Evolutionary conservation across 1,140 invertebrate species (phyloP).

Genomic region (Pogonomyrmex californicus): DNA sequence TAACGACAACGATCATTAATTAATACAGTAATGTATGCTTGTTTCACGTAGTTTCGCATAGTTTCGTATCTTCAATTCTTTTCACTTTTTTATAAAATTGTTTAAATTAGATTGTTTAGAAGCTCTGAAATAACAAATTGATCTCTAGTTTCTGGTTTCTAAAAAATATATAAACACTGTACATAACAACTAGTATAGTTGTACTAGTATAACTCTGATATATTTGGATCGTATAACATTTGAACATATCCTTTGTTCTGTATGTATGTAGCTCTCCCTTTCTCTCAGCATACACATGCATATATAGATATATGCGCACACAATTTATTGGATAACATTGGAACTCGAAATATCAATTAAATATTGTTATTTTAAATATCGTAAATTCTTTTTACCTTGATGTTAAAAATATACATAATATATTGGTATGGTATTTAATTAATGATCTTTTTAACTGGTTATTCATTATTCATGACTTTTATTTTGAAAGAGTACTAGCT

Average conservation of each 20-base stretch:
- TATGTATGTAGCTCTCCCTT: not conserved
- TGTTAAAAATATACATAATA: conserved; percentile 1
- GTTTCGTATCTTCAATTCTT: not conserved
- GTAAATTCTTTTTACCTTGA: not conserved
- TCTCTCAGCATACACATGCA: not conserved
- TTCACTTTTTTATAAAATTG: not conserved
- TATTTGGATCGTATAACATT: conserved; percentile 10
- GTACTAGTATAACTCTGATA: not conserved
- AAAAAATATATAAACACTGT: not conserved
- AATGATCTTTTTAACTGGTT: not conserved
- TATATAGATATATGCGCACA: not conserved
- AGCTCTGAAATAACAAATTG: not conserved
- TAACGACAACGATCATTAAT: conserved; percentile 14
- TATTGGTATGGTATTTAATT: not conserved
- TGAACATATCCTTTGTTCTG: conserved; percentile 7
- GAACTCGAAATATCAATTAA: not conserved
- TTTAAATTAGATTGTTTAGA: not conserved
- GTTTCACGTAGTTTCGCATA: not conserved
- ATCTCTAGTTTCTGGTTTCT: not conserved
- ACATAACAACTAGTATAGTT: not conserved
- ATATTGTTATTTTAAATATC: conserved; percentile 41
- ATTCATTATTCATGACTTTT: not conserved
- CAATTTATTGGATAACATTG: not conserved
- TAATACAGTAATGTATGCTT: not conserved
- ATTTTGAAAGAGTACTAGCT: not conserved